A percentile compares a stretch with the other conserved stretches of the same genome.
phyloP scores from a whole-genome alignment of 2,113 vertebrate genomes.

The Macroglossus sobrinus region DNA sequence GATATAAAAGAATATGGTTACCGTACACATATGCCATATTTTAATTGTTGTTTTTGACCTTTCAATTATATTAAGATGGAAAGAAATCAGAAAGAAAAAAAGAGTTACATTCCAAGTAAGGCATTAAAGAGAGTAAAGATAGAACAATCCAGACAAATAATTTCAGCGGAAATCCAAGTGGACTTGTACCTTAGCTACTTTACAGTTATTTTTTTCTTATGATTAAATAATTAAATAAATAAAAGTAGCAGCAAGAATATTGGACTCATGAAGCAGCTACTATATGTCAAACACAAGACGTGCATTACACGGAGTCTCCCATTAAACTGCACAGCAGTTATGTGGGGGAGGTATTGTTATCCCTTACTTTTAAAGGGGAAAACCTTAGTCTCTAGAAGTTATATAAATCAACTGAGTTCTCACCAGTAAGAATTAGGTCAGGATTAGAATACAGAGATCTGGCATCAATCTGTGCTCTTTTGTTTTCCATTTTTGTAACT shows the following conservation, averaged over 20 bases:
- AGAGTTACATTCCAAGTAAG: not conserved
- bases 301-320: not conserved
- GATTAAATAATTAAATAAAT: constrained; percentile 15
- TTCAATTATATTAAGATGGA: not conserved
- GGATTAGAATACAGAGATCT: not conserved
- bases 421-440: not conserved
- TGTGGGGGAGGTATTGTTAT: not conserved
- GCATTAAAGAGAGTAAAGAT: not conserved
- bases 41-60: constrained; percentile 6
- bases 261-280: not conserved
- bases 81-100: not conserved
- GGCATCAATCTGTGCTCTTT: not conserved
- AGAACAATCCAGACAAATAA: not conserved
- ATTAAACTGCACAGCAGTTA: not conserved
- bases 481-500: not conserved
- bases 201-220: not conserved
- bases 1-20: not conserved
- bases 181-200: not conserved
- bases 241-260: not conserved
- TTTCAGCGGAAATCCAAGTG: not conserved
- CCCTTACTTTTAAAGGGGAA: not conserved
- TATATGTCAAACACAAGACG: not conserved
- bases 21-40: not conserved
- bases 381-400: not conserved
- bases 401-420: not conserved